Evolutionary conservation across 2,113 vertebrate genomes (phyloP).

Genomic region (Erythrocebus patas): DNA sequence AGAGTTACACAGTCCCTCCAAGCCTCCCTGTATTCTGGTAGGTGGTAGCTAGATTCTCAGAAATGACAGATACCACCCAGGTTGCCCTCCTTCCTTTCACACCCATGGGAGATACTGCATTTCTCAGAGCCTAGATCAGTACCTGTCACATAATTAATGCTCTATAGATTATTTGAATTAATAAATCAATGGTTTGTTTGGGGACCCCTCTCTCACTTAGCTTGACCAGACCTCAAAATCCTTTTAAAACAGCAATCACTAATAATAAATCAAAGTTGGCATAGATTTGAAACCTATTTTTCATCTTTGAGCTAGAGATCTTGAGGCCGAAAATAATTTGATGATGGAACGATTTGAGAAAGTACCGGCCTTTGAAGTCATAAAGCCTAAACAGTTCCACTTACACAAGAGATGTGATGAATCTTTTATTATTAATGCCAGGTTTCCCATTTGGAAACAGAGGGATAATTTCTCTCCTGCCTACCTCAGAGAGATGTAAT

Average conservation of each 20-base stretch:
- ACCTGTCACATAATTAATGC: background rate
- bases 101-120: background rate
- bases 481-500: background rate
- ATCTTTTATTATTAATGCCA: background rate
- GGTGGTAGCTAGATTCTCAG: background rate
- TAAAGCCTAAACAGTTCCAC: background rate
- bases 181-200: background rate
- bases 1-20: background rate
- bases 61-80: background rate
- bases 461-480: background rate
- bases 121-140: background rate
- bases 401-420: background rate
- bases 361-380: background rate
- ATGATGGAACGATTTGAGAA: background rate
- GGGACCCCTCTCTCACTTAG: background rate
- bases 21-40: background rate
- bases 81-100: background rate
- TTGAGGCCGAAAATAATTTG: conserved; percentile 9
- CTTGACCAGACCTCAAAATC: background rate
- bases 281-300: background rate
- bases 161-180: background rate
- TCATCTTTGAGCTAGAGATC: background rate
- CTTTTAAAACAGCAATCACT: background rate
- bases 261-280: background rate
- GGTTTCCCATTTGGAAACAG: background rate